These are phyloP conservation scores for Pseudochirops cupreus DNA, from an alignment of 2,797 vertebrate genomes.

Conservation along the genomic window DNA sequence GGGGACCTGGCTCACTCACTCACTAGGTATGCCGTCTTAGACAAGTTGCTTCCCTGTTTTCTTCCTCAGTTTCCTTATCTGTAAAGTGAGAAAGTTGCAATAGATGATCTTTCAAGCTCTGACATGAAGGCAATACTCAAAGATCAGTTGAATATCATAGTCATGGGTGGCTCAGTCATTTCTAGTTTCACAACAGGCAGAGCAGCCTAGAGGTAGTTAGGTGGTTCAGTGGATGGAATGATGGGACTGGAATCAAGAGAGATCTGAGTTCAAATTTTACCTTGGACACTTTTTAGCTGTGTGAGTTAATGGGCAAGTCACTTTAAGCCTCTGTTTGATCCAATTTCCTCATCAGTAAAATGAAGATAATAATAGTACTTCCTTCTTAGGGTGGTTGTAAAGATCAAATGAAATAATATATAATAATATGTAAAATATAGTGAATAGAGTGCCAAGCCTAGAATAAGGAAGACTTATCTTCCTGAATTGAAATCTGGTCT, in stretches of 20 bases:
- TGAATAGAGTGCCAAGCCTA: not conserved
- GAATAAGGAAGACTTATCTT: not conserved
- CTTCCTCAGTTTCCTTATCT: not conserved
- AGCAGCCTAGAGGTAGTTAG: not conserved
- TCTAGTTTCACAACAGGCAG: not conserved
- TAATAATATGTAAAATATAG: not conserved
- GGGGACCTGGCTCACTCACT: too few relatives aligned
- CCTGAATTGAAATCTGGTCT: not conserved
- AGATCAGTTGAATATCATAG: not conserved
- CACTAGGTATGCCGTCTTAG: not conserved
- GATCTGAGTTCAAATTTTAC: not conserved
- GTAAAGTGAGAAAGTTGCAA: not conserved
- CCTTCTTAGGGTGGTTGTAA: not conserved
- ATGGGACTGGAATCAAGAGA: not conserved
- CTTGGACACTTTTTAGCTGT: not conserved
- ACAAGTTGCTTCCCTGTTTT: not conserved
- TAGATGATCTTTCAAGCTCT: not conserved
- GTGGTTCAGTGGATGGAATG: not conserved
- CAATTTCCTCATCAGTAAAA: not conserved
- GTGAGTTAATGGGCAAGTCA: not conserved
- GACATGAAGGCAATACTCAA: not conserved
- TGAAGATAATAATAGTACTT: not conserved
- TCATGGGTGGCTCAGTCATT: not conserved
- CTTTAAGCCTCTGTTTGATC: not conserved
- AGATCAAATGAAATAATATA: constrained; percentile 4